Conservation (phyloP, 1,140 invertebrate species). For the Drosophila punjabiensis region DNA sequence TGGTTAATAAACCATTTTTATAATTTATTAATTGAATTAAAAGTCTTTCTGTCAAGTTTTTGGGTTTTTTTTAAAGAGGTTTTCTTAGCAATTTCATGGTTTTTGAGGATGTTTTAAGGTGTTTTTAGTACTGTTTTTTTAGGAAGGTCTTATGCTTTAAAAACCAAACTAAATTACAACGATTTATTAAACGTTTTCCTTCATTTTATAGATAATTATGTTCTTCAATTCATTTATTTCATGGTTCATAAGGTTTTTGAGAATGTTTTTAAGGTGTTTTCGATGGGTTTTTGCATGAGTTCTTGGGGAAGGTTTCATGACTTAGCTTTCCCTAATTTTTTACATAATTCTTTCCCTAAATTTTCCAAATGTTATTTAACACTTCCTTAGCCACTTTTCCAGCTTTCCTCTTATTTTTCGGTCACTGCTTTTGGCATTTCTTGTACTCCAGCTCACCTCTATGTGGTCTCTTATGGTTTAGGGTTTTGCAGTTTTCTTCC, state of each 20-base stretch:
- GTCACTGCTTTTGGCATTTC: slow-evolving; percentile 8
- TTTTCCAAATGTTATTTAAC: background rate
- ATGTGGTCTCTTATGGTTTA: slow-evolving; percentile 23
- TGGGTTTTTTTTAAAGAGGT: background rate
- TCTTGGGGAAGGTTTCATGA: no score
- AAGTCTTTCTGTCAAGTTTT: background rate
- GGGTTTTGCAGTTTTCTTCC: background rate
- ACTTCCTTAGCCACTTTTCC: background rate
- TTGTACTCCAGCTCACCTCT: background rate
- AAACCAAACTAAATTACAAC: background rate
- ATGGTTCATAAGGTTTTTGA: no score
- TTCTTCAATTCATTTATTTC: no score
- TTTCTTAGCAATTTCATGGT: background rate
- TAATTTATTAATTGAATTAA: no score
- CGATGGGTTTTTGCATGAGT: no score
- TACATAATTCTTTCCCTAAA: background rate
- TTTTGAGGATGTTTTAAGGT: background rate
- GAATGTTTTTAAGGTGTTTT: no score
- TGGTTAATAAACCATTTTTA: background rate
- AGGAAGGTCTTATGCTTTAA: rapidly evolving
- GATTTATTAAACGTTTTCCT: background rate
- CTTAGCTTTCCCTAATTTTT: no score
- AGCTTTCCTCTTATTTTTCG: background rate
- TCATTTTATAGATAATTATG: background rate
- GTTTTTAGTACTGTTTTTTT: background rate